A percentile compares a stretch with the other conserved stretches of the same genome.
Evolutionary conservation across 2,113 vertebrate genomes (phyloP).

Genomic region (Eurystomus gularis): DNA sequence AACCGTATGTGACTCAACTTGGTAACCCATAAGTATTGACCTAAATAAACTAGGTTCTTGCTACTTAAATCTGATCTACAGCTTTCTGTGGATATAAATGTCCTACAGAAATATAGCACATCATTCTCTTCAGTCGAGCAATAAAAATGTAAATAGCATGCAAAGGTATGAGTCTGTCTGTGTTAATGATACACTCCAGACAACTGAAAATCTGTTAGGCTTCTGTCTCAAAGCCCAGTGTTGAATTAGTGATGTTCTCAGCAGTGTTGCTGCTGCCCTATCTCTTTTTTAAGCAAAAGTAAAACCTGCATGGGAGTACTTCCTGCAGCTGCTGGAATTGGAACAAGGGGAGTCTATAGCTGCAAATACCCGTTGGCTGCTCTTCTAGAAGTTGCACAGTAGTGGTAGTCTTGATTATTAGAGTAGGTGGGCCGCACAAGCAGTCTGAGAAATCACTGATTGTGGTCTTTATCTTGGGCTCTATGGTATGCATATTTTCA

Average conservation of each 20-base stretch:
- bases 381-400: not conserved
- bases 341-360: not conserved
- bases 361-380: not conserved
- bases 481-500: not conserved
- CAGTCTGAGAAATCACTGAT: not conserved
- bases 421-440: not conserved
- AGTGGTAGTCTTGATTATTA: not conserved
- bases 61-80: not conserved
- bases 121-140: not conserved
- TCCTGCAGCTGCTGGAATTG: not conserved
- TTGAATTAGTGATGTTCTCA: not conserved
- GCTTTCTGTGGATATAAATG: not conserved
- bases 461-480: not conserved
- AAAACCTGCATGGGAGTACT: not conserved
- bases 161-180: not conserved
- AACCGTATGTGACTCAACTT: not conserved
- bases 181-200: not conserved
- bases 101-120: not conserved
- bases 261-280: not conserved
- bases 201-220: not conserved
- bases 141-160: slow-evolving; percentile 20
- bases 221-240: not conserved
- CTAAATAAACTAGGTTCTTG: not conserved
- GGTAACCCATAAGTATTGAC: not conserved
- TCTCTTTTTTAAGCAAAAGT: not conserved